These are phyloP conservation scores for Pocillopora meandrina DNA, from an alignment of 92 coral and sea anemone genomes.

Conservation along the genomic window DNA sequence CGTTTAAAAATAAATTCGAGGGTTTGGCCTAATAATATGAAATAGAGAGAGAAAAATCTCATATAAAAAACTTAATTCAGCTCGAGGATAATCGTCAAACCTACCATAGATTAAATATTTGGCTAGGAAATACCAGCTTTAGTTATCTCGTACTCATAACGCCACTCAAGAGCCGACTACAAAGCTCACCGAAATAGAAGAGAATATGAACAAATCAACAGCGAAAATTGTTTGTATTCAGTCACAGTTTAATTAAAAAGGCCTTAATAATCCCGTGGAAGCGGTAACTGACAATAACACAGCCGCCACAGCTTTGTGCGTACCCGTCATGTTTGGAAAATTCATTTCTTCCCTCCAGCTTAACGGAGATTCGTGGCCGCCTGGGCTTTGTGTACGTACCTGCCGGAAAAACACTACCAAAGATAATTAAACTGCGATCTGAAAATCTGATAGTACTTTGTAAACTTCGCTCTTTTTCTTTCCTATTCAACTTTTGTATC, in stretches of 20 bases:
- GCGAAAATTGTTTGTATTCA: constrained; percentile 28
- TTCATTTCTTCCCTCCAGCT: constrained; percentile 36
- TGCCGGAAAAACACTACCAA: constrained; percentile 35
- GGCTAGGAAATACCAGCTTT: neutral
- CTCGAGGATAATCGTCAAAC: constrained; percentile 6
- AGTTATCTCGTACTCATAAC: neutral
- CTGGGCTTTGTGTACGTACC: constrained; percentile 25
- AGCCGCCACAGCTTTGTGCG: constrained; percentile 29
- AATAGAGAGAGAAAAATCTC: neutral
- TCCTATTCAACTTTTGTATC: too few relatives aligned
- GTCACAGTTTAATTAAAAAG: constrained; percentile 51
- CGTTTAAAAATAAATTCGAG: neutral
- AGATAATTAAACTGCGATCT: constrained; percentile 11
- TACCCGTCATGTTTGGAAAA: constrained; percentile 37
- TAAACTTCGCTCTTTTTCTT: neutral
- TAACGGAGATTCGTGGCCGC: constrained; percentile 21
- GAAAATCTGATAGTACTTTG: neutral
- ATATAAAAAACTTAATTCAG: neutral
- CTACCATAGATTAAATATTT: constrained; percentile 13
- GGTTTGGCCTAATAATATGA: neutral
- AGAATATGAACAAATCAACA: constrained; percentile 45
- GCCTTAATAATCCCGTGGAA: constrained; percentile 35
- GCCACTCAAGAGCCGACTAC: neutral
- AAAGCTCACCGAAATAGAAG: constrained; percentile 26
- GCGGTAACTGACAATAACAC: constrained; percentile 28